Evolutionary conservation across 2,888 invertebrate genomes (phyloP), one percentile per base, ranked within the genome.

Genomic region (Cryptus armator): DNA sequence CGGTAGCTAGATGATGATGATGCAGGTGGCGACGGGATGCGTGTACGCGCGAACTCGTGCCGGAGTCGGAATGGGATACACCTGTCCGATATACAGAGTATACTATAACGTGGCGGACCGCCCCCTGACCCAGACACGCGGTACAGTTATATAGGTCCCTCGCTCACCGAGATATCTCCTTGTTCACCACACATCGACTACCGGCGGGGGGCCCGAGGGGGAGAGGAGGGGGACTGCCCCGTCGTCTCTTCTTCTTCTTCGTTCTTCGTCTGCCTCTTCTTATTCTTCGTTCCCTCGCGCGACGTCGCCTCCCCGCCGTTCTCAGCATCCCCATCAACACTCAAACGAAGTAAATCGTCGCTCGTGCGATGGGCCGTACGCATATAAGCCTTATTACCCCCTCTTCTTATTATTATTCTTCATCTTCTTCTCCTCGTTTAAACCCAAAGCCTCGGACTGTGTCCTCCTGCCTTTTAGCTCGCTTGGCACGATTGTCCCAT

Each of bases 121-220:
- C 95, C 95, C 95, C 94, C 94, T 95, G 95, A 95, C 95, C 95
- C 95, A 95, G 95, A 95, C 95, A 94, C 93, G 92, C 91, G 91
- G 93, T 94, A 93, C 94, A 94, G 94, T 94, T 94, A 94, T 94
- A 94, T 94, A 94, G 93, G 94, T 93, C 94, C 93, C 94, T 92
- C 92, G 85, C 64, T 64, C 75, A 64, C 84, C 77, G 74, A 84
- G 78, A 82, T 81, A 88, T 88, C 85, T 86, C 87, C 88, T 87
- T 87, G 86, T 88, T 86, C 86, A 86, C 87, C 88, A 72, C 81
- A 84, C 83, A 80, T 85, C 82, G 37, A 59, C 43, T 64, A 56
- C 67, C 19, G 51, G 7, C 37, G 37, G 37, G 6, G 37, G 37
- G 37, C 37, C 37, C 37, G 37, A 37, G 37, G 37, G 37, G 37